phyloP scores from a whole-genome alignment of 92 coral and sea anemone genomes.

The Phenganax marumi region DNA sequence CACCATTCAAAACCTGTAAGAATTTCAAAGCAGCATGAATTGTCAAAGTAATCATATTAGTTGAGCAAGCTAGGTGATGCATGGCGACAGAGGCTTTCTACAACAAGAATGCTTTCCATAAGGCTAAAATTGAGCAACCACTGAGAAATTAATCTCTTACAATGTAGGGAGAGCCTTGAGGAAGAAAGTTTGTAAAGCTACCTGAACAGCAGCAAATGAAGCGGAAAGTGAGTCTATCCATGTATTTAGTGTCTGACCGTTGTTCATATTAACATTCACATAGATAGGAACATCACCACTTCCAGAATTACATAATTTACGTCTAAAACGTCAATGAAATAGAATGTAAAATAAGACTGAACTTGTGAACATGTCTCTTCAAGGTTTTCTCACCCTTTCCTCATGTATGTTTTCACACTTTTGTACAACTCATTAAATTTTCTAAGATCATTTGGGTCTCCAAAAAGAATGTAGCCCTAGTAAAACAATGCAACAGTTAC shows the following conservation, averaged over 20 bases:
- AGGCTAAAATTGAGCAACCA: too few relatives aligned
- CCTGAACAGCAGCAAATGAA: slow-evolving; percentile 97
- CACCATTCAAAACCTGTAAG: slow-evolving; percentile 88
- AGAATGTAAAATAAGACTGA: not conserved
- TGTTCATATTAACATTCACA: slow-evolving; percentile 80
- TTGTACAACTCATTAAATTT: slow-evolving; percentile 84
- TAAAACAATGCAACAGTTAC: not conserved
- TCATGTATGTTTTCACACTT: slow-evolving; percentile 62
- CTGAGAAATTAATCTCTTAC: too few relatives aligned
- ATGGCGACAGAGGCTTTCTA: too few relatives aligned
- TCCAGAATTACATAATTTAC: slow-evolving; percentile 77
- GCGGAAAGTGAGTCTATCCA: slow-evolving; percentile 96
- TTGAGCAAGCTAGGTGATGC: too few relatives aligned
- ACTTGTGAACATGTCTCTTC: not conserved
- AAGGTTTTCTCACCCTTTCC: slow-evolving; percentile 70
- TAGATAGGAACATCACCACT: slow-evolving; percentile 80
- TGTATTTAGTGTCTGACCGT: slow-evolving; percentile 73
- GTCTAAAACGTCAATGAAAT: slow-evolving; percentile 53
- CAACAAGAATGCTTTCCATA: too few relatives aligned
- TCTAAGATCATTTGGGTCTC: slow-evolving; percentile 81
- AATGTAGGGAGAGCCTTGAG: too few relatives aligned
- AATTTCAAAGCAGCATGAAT: not conserved
- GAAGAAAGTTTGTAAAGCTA: not conserved
- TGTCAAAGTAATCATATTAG: not conserved
- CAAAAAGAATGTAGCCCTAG: slow-evolving; percentile 94